Evolutionary conservation across 2,797 vertebrate genomes (phyloP).

Genomic region (Spheniscus humboldti): DNA sequence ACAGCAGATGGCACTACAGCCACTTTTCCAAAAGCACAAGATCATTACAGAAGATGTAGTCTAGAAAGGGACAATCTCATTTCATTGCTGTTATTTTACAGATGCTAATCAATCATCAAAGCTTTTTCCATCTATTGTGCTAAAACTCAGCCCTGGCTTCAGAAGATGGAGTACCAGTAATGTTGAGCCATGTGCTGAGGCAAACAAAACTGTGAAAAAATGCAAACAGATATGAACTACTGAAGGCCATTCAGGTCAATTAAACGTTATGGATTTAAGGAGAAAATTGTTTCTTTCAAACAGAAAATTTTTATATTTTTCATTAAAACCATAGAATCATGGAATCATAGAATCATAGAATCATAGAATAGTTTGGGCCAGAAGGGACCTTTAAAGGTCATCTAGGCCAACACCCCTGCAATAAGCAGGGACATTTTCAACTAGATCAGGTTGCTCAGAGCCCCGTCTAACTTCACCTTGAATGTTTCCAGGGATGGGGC

Average conservation of each 20-base stretch:
- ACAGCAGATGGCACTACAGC: constrained; percentile 38
- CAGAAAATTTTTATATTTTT: neutral
- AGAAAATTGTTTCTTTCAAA: neutral
- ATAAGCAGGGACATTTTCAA: neutral
- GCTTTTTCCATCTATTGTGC: neutral
- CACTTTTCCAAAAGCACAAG: neutral
- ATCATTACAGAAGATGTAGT: neutral
- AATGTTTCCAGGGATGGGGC: neutral
- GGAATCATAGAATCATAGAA: too few relatives aligned
- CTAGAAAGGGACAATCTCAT: neutral
- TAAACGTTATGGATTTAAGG: neutral
- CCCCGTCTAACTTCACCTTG: neutral
- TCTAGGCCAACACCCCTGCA: neutral
- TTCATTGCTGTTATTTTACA: neutral
- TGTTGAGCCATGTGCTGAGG: neutral
- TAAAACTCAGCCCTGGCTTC: neutral
- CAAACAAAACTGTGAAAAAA: neutral
- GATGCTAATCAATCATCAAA: neutral
- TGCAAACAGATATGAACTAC: neutral
- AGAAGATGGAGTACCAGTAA: neutral
- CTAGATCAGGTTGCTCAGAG: neutral
- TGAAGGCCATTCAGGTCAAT: neutral
- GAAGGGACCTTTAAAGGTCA: neutral
- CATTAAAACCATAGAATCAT: neutral
- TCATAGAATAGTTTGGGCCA: neutral